Evolutionary conservation across 2,797 vertebrate genomes (phyloP).

Genomic region (Trematomus bernacchii): DNA sequence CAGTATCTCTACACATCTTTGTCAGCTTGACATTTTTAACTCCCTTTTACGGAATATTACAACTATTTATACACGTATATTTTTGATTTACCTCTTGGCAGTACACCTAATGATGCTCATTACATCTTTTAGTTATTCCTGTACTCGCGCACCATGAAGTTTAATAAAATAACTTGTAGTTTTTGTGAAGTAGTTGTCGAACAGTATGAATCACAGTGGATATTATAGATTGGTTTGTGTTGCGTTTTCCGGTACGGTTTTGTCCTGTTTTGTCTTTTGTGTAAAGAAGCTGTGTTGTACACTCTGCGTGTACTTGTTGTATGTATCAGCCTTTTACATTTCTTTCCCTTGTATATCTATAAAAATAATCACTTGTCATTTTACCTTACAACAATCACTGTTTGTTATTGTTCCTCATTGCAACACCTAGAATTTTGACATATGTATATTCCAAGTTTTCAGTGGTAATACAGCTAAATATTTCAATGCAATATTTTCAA

Average conservation of each 20-base stretch:
- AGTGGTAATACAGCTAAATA: constrained; percentile 10
- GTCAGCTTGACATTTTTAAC: too few relatives aligned
- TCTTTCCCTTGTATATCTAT: background rate
- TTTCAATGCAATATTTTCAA: background rate
- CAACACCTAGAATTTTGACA: background rate
- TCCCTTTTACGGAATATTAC: too few relatives aligned
- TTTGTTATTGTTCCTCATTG: background rate
- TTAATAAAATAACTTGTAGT: background rate
- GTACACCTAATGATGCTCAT: background rate
- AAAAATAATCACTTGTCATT: background rate
- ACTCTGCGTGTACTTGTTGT: background rate
- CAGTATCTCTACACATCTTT: background rate
- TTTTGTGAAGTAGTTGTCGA: background rate
- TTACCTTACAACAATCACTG: background rate
- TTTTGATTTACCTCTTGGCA: background rate
- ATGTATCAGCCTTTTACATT: background rate
- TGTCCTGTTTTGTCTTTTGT: constrained; percentile 1
- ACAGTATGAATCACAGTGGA: background rate
- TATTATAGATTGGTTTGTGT: background rate
- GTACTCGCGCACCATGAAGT: background rate
- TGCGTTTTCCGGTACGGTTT: background rate
- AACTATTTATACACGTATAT: background rate
- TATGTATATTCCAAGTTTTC: background rate
- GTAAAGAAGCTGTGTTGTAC: background rate
- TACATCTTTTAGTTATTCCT: background rate